These are phyloP conservation scores for Protosalanx chinensis DNA, from an alignment of 2,797 vertebrate species.

Conservation along the genomic window DNA sequence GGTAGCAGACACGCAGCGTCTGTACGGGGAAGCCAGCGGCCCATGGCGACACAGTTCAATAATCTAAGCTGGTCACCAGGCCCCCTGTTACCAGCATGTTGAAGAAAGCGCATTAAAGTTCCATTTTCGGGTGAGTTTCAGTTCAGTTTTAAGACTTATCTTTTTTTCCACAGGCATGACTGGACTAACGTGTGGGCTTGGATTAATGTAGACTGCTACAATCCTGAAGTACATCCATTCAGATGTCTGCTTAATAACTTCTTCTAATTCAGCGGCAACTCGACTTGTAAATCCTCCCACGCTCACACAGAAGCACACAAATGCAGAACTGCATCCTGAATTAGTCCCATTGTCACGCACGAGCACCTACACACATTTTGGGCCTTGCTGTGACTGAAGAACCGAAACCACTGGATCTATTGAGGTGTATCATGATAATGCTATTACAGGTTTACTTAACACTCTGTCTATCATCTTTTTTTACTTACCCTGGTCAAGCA, in stretches of 20 bases:
- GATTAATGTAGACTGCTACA: background rate
- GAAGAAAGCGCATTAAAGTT: background rate
- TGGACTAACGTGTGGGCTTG: constrained; percentile 6
- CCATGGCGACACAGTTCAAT: background rate
- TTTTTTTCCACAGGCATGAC: background rate
- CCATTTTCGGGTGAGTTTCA: background rate
- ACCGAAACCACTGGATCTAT: too few relatives aligned
- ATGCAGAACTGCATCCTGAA: too few relatives aligned
- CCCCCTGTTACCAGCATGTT: constrained; percentile 2
- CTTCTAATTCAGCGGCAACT: background rate
- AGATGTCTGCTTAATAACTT: background rate
- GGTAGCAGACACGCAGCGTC: background rate
- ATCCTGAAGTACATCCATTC: background rate
- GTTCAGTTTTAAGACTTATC: background rate
- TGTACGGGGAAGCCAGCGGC: constrained; percentile 5
- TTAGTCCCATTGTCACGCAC: too few relatives aligned
- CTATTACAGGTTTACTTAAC: background rate
- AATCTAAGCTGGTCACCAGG: constrained; percentile 9
- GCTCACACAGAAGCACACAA: constrained; percentile 20
- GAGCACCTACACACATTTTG: too few relatives aligned
- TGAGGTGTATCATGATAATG: too few relatives aligned
- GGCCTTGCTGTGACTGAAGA: too few relatives aligned
- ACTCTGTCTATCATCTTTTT: background rate
- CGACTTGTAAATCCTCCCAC: background rate
- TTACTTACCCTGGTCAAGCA: background rate